Evolutionary conservation across 2,888 invertebrate genomes (phyloP), one percentile per base, ranked within the genome.

Genomic region (Andrena bucephala): DNA sequence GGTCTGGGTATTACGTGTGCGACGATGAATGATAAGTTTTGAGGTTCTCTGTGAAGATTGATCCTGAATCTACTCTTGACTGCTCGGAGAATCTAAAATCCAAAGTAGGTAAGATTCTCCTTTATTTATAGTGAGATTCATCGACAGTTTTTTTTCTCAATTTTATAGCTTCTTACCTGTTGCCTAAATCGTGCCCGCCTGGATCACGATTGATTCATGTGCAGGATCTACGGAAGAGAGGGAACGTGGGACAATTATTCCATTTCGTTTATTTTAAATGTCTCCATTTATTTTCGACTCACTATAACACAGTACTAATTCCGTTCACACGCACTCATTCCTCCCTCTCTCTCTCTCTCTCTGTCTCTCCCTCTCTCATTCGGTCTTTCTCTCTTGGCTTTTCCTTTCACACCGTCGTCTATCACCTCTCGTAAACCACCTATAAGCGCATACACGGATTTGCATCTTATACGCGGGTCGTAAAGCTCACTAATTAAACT

Each of bases 251-350:
- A 5, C 16, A 83, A 84, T 75, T 52, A 76, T 60, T 57, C 62
- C 29, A 60, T 24, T 60, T 20, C 36, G 24, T 73, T 77, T 71
- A 67, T 74, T 86, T 89, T 85, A 83, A 88, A 90, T 90, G 89
- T 91, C 91, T 92, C 92, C 91, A 91, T 93, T 93, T 93, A 93
- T 93, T 93, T 92, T 91, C 91, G 90, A 81, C 20, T 92, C 92
- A 93, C 93, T 24, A 24, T 57, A 57, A 93, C 91, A 93, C 91
- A 89, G 89, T 88, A 80, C 79, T 87, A 87, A 66, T 71, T 82
- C 77, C 81, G 70, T 71, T 80, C 82, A 59, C 69, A 73, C 75
- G 59, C 85, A 70, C 84, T 54, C 75, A 63, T 57, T 27, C 62
- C 57, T 29, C 52, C 8, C 16, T 29, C 65, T 16, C 54, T 24